Percentiles rank a stretch among this genome's conserved stretches.
Evolutionary conservation across 2,888 invertebrate species (phyloP).

Genomic region (Trissolcus brochymenae): DNA sequence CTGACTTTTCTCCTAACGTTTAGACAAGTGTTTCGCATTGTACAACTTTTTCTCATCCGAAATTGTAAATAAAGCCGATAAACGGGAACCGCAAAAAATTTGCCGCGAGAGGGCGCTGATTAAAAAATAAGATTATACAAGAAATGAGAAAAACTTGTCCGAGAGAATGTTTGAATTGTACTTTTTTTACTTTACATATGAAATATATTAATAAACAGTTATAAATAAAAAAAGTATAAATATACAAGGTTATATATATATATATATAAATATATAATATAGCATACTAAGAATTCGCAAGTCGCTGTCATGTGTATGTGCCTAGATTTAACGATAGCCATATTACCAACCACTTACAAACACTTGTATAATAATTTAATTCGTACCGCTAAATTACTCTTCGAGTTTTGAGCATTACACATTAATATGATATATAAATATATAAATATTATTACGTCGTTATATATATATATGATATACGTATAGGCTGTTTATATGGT

Average conservation of each 20-base stretch:
- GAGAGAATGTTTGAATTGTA: too few species aligned
- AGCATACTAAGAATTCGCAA: conserved; percentile 62
- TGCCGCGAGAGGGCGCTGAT: too few species aligned
- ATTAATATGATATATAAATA: conserved; percentile 64
- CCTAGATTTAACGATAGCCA: conserved; percentile 54
- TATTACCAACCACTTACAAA: conserved; percentile 54
- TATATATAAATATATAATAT: conserved; percentile 17
- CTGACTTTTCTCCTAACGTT: too few species aligned
- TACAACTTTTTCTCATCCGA: conserved; percentile 28
- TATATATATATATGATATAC: too few species aligned
- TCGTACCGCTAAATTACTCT: conserved; percentile 69
- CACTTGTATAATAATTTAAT: conserved; percentile 63
- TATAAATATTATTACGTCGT: conserved; percentile 64
- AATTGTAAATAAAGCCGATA: too few species aligned
- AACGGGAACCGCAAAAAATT: too few species aligned
- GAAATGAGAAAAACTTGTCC: too few species aligned
- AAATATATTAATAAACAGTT: too few species aligned
- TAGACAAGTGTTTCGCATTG: conserved; percentile 10
- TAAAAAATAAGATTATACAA: too few species aligned
- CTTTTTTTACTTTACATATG: too few species aligned
- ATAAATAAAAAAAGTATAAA: background rate
- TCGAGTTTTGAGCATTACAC: conserved; percentile 73
- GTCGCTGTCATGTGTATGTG: conserved; percentile 74
- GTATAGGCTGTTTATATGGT: too few species aligned
- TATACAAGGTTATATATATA: too few species aligned